Base-by-base conservation (phyloP, 1,140 invertebrate species). In the Nephila pilipes region DNA sequence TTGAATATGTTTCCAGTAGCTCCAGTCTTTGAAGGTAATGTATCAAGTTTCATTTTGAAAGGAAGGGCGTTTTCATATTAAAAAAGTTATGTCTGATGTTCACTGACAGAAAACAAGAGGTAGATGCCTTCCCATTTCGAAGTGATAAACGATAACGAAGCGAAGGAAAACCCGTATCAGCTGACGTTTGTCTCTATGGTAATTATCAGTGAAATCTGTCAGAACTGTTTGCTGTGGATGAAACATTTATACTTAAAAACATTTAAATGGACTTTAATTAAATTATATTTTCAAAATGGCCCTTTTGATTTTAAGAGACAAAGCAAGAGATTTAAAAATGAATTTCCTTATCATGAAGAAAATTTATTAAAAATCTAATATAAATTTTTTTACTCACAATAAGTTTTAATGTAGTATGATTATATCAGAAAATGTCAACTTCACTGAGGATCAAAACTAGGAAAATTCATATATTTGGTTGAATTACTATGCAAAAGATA, bases 1-100 rank as follows among this genome's bases (percentile, higher is more conserved):
- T 85, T 91, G 58, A 91, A 91, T 46, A 91, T 91, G 29, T 91
- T 91, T 1, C 81, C 80, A 63, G 79, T 80, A 20, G 36, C 1
- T 18, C 14, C 16, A 18, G 65, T 75, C 29, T 75, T 75, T 46
- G 38, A 46, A 2, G 65, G 65, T 18, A 75, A 20, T 6, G 25
- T 75, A 32, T 75, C 65, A 1, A 75, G 16, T 20, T 75, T 75
- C 65, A 75, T 75, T 36, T 32, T 36, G 4, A 29, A 16, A 20
- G 18, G 18, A 32, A 75, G 65, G 65, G 65, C 65, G 65, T 75
- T 75, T 75, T 75, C 65, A 32, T 75, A 20, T 75, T 75, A 16
- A 25, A 65, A 65, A 65, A 75, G 65, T 36, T 29, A 32, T 29
- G 25, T 75, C 32, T 32, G 25, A 16, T 75, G 65, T 36, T 29